Conservation (phyloP, 2,113 vertebrate species). For the Coregonus clupeaformis region DNA sequence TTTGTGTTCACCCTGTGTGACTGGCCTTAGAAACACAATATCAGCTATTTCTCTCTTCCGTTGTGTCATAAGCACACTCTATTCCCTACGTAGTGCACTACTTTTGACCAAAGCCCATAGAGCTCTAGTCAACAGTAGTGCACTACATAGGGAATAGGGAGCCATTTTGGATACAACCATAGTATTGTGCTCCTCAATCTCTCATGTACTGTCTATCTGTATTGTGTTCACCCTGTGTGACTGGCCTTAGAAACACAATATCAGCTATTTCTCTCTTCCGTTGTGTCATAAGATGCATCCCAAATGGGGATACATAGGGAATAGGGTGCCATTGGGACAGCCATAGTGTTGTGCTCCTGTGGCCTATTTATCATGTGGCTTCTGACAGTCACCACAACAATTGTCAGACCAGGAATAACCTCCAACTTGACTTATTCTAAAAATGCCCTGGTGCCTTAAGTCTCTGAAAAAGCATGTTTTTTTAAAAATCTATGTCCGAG, state of each 20-base stretch:
- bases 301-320: no score
- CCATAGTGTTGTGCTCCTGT: not conserved
- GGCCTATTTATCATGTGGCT: no score
- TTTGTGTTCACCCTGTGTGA: not conserved
- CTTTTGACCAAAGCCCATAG: no score
- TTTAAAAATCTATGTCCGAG: not conserved
- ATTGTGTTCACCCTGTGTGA: not conserved
- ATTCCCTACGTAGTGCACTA: no score
- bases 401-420: not conserved
- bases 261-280: not conserved
- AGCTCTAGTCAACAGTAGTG: no score
- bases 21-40: not conserved
- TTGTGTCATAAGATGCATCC: not conserved
- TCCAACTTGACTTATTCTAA: not conserved
- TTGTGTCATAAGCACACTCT: not conserved
- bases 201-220: slow-evolving; percentile 9
- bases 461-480: not conserved
- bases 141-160: no score
- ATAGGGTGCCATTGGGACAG: no score
- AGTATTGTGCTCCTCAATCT: slow-evolving; percentile 10
- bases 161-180: no score
- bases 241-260: not conserved
- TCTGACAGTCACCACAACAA: not conserved
- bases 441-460: not conserved
- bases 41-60: not conserved